Base-by-base conservation (phyloP, 2,888 invertebrate species). In the Apoderus coryli region DNA sequence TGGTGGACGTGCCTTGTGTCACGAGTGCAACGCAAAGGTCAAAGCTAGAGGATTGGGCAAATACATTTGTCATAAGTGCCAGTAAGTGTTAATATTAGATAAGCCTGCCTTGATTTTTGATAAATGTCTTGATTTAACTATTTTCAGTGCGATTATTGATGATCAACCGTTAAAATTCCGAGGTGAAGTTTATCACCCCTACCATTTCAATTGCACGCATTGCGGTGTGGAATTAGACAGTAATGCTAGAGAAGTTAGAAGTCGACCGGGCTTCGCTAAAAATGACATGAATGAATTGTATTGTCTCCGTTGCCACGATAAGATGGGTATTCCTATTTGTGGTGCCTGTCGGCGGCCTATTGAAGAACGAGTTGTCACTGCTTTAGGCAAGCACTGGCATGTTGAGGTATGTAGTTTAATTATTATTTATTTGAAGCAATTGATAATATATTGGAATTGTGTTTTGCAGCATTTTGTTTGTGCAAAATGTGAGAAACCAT, bases 321-420 rank as follows among this genome's bases (percentile, higher is more conserved):
- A 96, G 65, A 96, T 98, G 95, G 96, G 96, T 14, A 93, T 99
- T 41, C 96, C 98, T n/a, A 98, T 99, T 46, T 99, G 98, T 59
- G 98, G 96, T 15, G 98, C 98, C 29, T 98, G 98, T 57, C 80
- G 96, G 29, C 78, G 96, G 14, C 98, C 98, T 2, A 96, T 98
- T 43, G 98, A 99, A 59, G 98, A 98, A 58, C 70, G 98, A 36
- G 93, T 99, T 14, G 95, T 98, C 6, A 96, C 96, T 16, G 98
- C 98, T 7, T 65, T 98, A 14, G 98, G 93, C 14, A 95, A 95
- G 61, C 88, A 93, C 54, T 95, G 93, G 93, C 95, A 96, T 58
- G 93, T 95, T 14, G 93, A 93, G 71, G 81, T 81, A 56, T 44
- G 28, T 32, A 26, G 13, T 4, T 11, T 4, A 28, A 28, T n/a